Conservation (phyloP, 2,797 vertebrate species). For the Telmatherina bonti region DNA sequence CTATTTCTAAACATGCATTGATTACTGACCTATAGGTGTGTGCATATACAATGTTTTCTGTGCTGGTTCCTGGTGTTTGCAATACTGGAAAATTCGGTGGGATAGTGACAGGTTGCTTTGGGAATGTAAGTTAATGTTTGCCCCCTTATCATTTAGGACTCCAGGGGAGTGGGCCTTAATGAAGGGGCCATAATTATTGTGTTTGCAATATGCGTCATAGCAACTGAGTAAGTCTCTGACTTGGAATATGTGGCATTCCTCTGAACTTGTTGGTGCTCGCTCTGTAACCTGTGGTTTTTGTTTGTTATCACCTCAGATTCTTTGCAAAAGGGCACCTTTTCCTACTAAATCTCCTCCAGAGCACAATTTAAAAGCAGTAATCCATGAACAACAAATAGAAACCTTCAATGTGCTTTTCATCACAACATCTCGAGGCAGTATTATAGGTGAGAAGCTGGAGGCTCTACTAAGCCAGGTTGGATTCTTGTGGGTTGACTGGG, state of each 20-base stretch:
- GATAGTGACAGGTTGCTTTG: constrained; percentile 51
- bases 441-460: constrained; percentile 34
- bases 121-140: constrained; percentile 45
- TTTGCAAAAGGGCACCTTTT: constrained; percentile 32
- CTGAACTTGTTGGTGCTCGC: constrained; percentile 71
- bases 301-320: constrained; percentile 48
- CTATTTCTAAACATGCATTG: neutral
- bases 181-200: constrained; percentile 57
- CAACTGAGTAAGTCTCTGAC: constrained; percentile 33
- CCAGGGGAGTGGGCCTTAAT: constrained; percentile 32
- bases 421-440: constrained; percentile 13
- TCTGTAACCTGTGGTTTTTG: constrained; percentile 52
- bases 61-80: constrained; percentile 25
- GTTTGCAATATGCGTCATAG: constrained; percentile 32
- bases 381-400: constrained; percentile 60
- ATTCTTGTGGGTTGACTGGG: constrained; percentile 54
- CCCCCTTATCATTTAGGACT: constrained; percentile 52
- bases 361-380: constrained; percentile 61
- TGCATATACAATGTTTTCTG: neutral
- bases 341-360: constrained; percentile 31
- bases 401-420: constrained; percentile 31
- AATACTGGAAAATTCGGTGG: constrained; percentile 40
- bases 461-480: constrained; percentile 34
- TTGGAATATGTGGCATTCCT: constrained; percentile 70
- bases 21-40: neutral